Evolutionary conservation across 2,888 invertebrate species (phyloP), one percentile per base, ranked within the genome.

Genomic region (Gibbula magus): DNA sequence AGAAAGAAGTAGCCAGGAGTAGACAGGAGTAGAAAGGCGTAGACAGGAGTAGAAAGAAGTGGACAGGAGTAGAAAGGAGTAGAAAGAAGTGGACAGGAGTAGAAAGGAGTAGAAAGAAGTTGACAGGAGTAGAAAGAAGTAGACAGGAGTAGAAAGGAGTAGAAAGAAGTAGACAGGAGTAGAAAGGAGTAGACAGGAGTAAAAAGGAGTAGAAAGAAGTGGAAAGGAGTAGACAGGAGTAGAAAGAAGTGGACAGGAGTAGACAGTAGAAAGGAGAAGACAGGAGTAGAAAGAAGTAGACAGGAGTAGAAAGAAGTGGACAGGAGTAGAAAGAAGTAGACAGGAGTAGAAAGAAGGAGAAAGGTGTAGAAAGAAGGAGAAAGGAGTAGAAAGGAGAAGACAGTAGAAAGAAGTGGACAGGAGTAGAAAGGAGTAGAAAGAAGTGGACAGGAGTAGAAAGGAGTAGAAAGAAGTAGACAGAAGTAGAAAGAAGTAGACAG

Each of bases 241-340:
- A 3, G 75, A 54, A 79, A 35, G 75, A 54, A 79, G 54, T 75
- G 73, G 75, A 35, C 13, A 20, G 18, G 29, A 56, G 29, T 61
- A 39, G 56, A n/a, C n/a, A 32, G 56, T n/a, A 79, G 74, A 74
- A 35, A 74, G 73, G 61, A 35, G 75, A 54, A 79, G 73, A 79
- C 4, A 79, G 73, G 75, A 35, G 75, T 53, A 79, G 54, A 79
- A 54, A 79, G 54, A 25, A 20, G 18, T n/a, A 56, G 29, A 75
- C 35, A 75, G 32, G 20, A 32, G 56, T n/a, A 79, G 74, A 74
- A 35, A 74, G 73, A 75, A 35, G 75, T 53, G 75, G 73, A 79
- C 4, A 79, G 73, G 75, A 35, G 75, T 53, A 79, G 54, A 79
- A 54, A 79, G 54, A 79, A 52, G 70, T 10, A 79, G 52, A 29